phyloP scores from a whole-genome alignment of 2,797 vertebrate genomes.

The Macroramphosus scolopax region DNA sequence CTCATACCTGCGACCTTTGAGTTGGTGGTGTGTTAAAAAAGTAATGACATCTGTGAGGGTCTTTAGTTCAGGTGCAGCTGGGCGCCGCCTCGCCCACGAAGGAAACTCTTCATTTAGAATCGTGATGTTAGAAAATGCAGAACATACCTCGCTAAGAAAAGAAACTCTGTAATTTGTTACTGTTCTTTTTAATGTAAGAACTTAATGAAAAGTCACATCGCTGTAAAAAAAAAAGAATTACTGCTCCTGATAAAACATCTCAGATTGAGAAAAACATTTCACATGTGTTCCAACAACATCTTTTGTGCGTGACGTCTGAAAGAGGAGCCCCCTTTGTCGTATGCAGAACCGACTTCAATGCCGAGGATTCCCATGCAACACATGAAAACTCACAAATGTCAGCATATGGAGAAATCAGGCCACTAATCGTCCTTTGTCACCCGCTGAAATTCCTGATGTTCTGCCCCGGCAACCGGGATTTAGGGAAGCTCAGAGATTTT shows the following conservation, averaged over 20 bases:
- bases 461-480: constrained; percentile 83
- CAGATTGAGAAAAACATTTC: constrained; percentile 50
- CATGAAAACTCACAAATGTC: constrained; percentile 72
- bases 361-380: constrained; percentile 60
- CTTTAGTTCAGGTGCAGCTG: too few relatives aligned
- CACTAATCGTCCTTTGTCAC: constrained; percentile 80
- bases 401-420: constrained; percentile 75
- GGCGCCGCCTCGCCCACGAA: too few relatives aligned
- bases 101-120: too few relatives aligned
- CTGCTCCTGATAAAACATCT: too few relatives aligned
- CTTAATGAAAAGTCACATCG: neutral
- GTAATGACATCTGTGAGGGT: too few relatives aligned
- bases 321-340: constrained; percentile 54
- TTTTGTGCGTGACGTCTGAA: constrained; percentile 49
- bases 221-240: neutral
- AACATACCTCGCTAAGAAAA: too few relatives aligned
- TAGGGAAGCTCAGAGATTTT: constrained; percentile 76
- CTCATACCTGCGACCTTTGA: too few relatives aligned
- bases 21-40: too few relatives aligned
- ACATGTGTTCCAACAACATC: constrained; percentile 47
- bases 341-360: constrained; percentile 45
- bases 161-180: neutral
- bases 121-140: too few relatives aligned
- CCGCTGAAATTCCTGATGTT: constrained; percentile 81
- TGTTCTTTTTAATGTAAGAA: neutral